Evolutionary conservation across 2,113 vertebrate genomes (phyloP).

Genomic region (Baryphthengus martii): DNA sequence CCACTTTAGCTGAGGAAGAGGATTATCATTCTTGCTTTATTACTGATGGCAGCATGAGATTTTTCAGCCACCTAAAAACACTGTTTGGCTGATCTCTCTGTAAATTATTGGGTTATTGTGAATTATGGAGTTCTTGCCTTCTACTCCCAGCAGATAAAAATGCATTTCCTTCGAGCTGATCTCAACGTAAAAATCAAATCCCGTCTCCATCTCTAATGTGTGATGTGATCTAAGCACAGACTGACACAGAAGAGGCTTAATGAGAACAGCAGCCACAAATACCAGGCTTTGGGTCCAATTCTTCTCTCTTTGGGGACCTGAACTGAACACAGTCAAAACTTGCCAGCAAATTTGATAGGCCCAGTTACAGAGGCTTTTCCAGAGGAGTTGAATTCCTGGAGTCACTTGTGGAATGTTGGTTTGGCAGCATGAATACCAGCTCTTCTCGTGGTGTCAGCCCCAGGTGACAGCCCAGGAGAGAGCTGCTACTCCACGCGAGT

Average conservation of each 20-base stretch:
- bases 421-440: neutral
- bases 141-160: constrained; percentile 41
- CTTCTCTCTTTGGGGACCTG: neutral
- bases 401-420: neutral
- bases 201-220: neutral
- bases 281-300: neutral
- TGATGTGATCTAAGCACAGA: neutral
- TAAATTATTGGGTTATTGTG: constrained; percentile 45
- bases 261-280: neutral
- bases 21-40: constrained; percentile 47
- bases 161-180: constrained; percentile 15
- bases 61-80: constrained; percentile 25
- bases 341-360: neutral
- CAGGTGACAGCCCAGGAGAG: neutral
- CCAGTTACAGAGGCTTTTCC: neutral
- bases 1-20: constrained; percentile 11
- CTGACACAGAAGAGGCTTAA: neutral
- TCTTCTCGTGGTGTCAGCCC: neutral
- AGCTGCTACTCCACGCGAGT: neutral
- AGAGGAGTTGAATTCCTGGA: neutral
- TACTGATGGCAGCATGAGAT: constrained; percentile 28
- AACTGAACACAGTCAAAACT: neutral
- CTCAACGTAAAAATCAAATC: neutral
- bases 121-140: constrained; percentile 17
- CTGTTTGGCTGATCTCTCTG: constrained; percentile 9